Conservation (phyloP, 2,113 vertebrate species). For the Podarcis cretensis region DNA sequence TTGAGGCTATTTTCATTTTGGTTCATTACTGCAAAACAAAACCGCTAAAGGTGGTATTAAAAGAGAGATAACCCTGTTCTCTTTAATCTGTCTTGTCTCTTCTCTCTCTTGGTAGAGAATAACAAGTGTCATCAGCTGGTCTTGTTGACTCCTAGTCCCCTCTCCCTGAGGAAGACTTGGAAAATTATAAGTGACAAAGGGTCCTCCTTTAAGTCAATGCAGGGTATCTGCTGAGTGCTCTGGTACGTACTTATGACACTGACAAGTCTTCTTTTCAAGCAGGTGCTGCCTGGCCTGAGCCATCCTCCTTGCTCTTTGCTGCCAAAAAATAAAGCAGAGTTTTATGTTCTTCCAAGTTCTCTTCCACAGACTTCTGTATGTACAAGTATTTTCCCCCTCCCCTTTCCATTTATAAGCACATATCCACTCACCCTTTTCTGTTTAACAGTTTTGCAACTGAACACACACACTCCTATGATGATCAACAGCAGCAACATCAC, state of each 20-base stretch:
- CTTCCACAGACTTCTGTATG: not conserved
- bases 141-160: not conserved
- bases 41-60: not conserved
- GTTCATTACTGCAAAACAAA: not conserved
- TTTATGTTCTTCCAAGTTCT: not conserved
- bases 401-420: not conserved
- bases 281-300: slow-evolving; percentile 71
- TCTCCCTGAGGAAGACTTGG: not conserved
- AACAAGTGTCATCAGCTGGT: not conserved
- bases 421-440: slow-evolving; percentile 70
- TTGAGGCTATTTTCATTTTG: not conserved
- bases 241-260: slow-evolving; percentile 73
- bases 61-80: not conserved
- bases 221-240: not conserved
- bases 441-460: slow-evolving; percentile 31
- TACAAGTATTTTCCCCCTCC: not conserved
- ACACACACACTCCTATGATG: slow-evolving; percentile 21
- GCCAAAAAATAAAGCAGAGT: slow-evolving; percentile 60
- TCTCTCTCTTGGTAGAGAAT: no score
- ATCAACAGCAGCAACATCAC: slow-evolving; percentile 15
- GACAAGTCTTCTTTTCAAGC: slow-evolving; percentile 78
- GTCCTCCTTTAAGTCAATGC: not conserved
- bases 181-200: not conserved
- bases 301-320: slow-evolving; percentile 70
- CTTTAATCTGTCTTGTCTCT: not conserved